Conservation (phyloP, 2,888 invertebrate genomes). For the Lysandra coridon region DNA sequence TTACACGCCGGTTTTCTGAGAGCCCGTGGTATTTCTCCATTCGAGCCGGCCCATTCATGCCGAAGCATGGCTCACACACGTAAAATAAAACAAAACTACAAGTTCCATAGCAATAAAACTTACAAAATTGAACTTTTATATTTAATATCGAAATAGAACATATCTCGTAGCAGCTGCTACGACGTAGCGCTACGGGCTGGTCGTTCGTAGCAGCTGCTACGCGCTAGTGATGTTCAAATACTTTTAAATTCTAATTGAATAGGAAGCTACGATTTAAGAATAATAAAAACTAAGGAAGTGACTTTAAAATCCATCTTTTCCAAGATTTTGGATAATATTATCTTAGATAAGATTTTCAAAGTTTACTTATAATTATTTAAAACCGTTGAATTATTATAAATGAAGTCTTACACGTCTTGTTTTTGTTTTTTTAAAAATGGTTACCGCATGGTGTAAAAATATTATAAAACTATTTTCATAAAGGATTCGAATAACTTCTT, state of each 20-base stretch:
- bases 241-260: background rate
- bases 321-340: background rate
- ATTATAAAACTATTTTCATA: no score
- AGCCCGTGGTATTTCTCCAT: no score
- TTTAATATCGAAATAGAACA: background rate
- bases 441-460: no score
- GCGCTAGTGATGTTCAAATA: slow-evolving; percentile 1
- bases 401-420: no score
- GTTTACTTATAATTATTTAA: background rate
- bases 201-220: slow-evolving; percentile 23
- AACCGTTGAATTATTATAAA: no score
- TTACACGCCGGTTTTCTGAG: no score
- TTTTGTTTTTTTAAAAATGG: no score
- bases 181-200: background rate
- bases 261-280: background rate
- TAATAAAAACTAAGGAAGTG: background rate
- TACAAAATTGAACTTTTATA: background rate
- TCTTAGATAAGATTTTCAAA: background rate
- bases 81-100: no score
- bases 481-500: no score
- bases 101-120: background rate
- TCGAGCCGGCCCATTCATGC: no score
- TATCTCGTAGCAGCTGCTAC: slow-evolving; percentile 11
- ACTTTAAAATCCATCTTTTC: background rate
- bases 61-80: no score